phyloP scores from a whole-genome alignment of 1,140 invertebrate species.

The Rhynchophorus ferrugineus region DNA sequence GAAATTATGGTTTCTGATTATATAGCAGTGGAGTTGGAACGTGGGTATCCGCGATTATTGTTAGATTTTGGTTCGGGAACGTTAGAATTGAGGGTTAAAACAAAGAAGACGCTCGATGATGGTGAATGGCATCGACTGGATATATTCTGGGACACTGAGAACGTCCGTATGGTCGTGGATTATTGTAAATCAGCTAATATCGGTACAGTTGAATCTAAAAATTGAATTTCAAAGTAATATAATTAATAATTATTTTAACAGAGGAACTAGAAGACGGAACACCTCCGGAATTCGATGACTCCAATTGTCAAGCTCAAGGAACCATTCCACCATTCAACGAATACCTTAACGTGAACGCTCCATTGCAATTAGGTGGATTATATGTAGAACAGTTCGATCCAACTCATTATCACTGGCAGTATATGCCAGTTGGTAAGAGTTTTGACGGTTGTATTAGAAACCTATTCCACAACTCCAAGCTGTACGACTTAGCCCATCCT shows the following conservation, averaged over 20 bases:
- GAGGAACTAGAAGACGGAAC: constrained; percentile 82
- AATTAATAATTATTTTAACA: not conserved
- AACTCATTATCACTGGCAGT: constrained; percentile 76
- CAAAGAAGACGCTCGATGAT: constrained; percentile 78
- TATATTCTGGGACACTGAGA: constrained; percentile 91
- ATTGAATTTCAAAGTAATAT: too few relatives aligned
- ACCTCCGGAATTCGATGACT: constrained; percentile 76
- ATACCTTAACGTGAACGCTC: constrained; percentile 93
- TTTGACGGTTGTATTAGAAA: constrained; percentile 95
- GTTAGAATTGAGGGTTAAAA: constrained; percentile 80
- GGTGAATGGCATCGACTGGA: constrained; percentile 92
- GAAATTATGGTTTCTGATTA: constrained; percentile 88
- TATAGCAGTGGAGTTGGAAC: constrained; percentile 84
- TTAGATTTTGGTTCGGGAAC: constrained; percentile 95
- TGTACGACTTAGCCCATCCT: constrained; percentile 87
- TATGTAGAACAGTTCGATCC: constrained; percentile 82
- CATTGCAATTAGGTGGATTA: constrained; percentile 86
- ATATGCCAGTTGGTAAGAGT: constrained; percentile 76
- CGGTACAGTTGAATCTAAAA: too few relatives aligned
- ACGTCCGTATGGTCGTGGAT: constrained; percentile 85
- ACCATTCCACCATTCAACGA: constrained; percentile 91
- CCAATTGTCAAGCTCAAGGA: constrained; percentile 79
- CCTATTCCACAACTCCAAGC: constrained; percentile 89
- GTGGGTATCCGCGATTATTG: constrained; percentile 81
- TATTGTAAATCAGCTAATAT: constrained; percentile 82